Percentiles rank a stretch among this genome's conserved stretches.
Evolutionary conservation across 2,888 invertebrate genomes (phyloP).

Genomic region (Campoplex capitator): DNA sequence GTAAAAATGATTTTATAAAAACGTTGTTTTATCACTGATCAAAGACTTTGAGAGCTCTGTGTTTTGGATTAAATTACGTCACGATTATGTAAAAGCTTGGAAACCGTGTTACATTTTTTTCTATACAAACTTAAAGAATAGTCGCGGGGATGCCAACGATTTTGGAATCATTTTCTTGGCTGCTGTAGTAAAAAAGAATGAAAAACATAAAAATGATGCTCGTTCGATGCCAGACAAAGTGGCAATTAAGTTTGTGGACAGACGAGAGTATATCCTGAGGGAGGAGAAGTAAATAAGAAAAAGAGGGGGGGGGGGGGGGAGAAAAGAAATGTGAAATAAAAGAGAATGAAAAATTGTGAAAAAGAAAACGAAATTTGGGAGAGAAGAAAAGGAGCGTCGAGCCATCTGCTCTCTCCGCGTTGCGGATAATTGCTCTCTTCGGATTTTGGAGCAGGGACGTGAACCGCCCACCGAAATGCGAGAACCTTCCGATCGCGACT

Average conservation of each 20-base stretch:
- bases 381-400: constrained; percentile 24
- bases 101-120: too few relatives aligned
- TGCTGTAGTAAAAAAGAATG: too few relatives aligned
- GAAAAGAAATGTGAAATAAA: constrained; percentile 11
- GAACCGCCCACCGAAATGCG: constrained; percentile 67
- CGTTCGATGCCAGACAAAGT: constrained; percentile 24
- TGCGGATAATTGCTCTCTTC: constrained; percentile 66
- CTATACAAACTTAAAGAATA: too few relatives aligned
- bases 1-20: background rate
- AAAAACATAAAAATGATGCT: background rate
- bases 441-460: constrained; percentile 57
- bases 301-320: background rate
- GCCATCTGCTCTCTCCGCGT: constrained; percentile 63
- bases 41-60: too few relatives aligned
- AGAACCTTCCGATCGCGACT: constrained; percentile 29
- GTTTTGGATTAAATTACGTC: background rate
- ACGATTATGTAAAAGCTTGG: background rate
- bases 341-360: constrained; percentile 33
- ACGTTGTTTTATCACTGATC: background rate
- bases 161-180: background rate
- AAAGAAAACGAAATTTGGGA: constrained; percentile 3
- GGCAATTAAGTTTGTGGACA: constrained; percentile 21
- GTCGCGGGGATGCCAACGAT: too few relatives aligned
- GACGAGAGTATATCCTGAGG: constrained; percentile 1
- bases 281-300: background rate